Evolutionary conservation across 2,797 vertebrate species (phyloP), one percentile per base, ranked within the genome.

Genomic region (Sparus aurata): DNA sequence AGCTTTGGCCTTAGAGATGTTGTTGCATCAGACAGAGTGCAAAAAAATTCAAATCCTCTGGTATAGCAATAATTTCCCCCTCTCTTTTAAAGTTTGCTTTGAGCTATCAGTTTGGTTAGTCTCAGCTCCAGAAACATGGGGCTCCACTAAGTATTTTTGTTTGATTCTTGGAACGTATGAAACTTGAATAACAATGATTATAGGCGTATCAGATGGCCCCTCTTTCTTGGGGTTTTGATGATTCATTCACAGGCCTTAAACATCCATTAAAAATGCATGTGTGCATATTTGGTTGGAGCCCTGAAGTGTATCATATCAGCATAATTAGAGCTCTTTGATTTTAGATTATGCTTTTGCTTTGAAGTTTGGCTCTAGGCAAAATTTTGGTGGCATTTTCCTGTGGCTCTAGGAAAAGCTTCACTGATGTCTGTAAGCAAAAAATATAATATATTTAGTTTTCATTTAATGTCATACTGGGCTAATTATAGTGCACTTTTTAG

Each of bases 321-420:
- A 87, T 85, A 88, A 91, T 89, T 74, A 70, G 63, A 81, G 69
- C 65, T 75, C 77, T 91, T 79, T 84, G 82, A 89, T 91, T 89
- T 89, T 69, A 83, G 80, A 76, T 89, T 70, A 34, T 61, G 77
- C 52, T 63, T 47, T 27, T 69, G 72, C 87, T 89, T 92, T 90
- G 80, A 93, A 84, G 83, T 87, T 73, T 82, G 67, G 60, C 74
- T 83, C 55, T 82, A 75, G 75, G 83, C 73, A 78, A 77, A 85
- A 70, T 63, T 20, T 73, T 57, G 38, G 57, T 67, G 5, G 70
- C 38, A 1, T 49, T 74, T 75, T 66, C 25, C 57, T 8, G 25
- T 79, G 45, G 23, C 57, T 75, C 52, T 17, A 50, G 23, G 72
- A 75, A 69, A 78, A 65, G 38, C 72, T 20, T 43, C n/a, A 10